These are phyloP conservation scores for Vanessa cardui DNA, from an alignment of 2,888 invertebrate genomes.

Conservation along the genomic window DNA sequence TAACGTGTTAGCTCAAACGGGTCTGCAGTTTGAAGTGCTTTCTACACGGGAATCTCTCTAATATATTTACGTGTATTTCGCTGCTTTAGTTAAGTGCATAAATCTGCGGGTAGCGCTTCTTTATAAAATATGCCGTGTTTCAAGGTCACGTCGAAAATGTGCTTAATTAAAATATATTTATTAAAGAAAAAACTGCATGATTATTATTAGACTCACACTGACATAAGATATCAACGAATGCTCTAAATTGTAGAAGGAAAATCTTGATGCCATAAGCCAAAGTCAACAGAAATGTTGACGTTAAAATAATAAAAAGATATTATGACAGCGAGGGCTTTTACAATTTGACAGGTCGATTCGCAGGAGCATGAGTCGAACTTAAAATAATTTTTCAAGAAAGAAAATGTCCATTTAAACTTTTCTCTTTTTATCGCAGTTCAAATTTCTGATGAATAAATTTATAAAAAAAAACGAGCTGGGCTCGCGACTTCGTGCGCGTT, in stretches of 20 bases:
- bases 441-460: too few relatives aligned
- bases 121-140: slow-evolving; percentile 10
- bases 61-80: slow-evolving; percentile 24
- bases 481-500: too few relatives aligned
- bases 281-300: slow-evolving; percentile 11
- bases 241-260: not conserved
- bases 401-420: not conserved
- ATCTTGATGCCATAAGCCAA: not conserved
- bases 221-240: not conserved
- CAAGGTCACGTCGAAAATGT: not conserved
- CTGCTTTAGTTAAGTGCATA: slow-evolving; percentile 8
- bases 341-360: slow-evolving; percentile 20
- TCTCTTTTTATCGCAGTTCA: not conserved
- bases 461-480: too few relatives aligned
- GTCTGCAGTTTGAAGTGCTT: slow-evolving; percentile 44
- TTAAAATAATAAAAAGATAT: slow-evolving; percentile 27
- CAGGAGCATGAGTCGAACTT: slow-evolving; percentile 7
- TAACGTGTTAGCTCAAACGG: slow-evolving; percentile 63
- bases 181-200: not conserved
- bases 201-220: not conserved
- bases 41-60: slow-evolving; percentile 26
- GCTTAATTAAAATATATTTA: not conserved
- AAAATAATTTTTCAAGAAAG: slow-evolving; percentile 1
- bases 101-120: not conserved
- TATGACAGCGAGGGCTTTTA: slow-evolving; percentile 19